Base-by-base conservation (phyloP, 2,113 vertebrate species). In the Python bivittatus region DNA sequence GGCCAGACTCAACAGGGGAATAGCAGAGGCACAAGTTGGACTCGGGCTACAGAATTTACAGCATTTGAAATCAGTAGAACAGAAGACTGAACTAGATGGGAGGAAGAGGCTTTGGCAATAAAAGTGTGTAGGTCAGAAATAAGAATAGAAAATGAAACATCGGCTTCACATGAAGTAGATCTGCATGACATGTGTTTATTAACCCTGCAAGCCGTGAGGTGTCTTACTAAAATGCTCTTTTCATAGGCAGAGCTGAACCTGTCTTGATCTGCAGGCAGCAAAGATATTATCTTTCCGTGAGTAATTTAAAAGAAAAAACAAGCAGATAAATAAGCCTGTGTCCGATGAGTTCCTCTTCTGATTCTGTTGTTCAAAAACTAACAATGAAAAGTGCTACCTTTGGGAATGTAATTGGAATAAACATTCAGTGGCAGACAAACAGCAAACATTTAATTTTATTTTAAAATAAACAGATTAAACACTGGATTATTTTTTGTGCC, bases 101-200 rank as follows among this genome's bases (percentile, higher is more conserved):
- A 97, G 93, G 29, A 89, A 93, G 84, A 95, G 95, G 88, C 84
- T 89, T 93, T 89, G 88, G 87, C 92, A 96, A 91, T 92, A 95
- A 88, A 95, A 57, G 57, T 6, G 0, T 91, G 11, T 92, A 92
- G 25, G 60, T 86, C 95, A 86, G 87, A 96, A 96, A 92, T 7
- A 93, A 84, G 52, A 93, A 60, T 92, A 87, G 61, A 92, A 96
- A 93, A 20, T 27, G 84, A 60, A 48, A 44, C 64, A 88, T 22
- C 52, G 44, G 33, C 87, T 94, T 91, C 88, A 93, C 87, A 90
- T 95, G 93, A 96, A 97, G 92, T 53, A 94, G 85, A 83, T 92
- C 92, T 88, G 54, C 42, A 68, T 92, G 68, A 0, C 38, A 42
- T 90, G 42, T 91, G 20, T 84, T 93, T 89, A 92, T 94, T 17